Percentiles rank a stretch among this genome's conserved stretches.
phyloP scores from a whole-genome alignment of 2,888 invertebrate species.

The Amphimallon solstitiale region DNA sequence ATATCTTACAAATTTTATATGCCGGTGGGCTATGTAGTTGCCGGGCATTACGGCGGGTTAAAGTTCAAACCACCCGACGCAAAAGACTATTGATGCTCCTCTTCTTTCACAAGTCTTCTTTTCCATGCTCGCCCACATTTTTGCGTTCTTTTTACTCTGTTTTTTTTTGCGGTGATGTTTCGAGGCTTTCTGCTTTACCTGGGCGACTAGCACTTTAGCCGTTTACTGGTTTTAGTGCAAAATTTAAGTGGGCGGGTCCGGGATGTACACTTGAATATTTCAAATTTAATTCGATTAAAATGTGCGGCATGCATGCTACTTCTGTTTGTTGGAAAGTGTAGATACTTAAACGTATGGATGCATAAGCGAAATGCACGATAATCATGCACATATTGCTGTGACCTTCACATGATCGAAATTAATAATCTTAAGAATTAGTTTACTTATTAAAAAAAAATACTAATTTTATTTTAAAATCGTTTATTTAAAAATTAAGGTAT shows the following conservation, averaged over 20 bases:
- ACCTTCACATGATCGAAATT: too few species aligned
- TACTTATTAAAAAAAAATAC: too few species aligned
- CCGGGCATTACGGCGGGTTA: slow-evolving; percentile 18
- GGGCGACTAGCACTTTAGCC: not conserved
- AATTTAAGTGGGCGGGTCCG: slow-evolving; percentile 19
- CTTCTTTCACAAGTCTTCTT: not conserved
- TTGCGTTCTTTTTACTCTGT: not conserved
- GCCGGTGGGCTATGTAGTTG: slow-evolving; percentile 26
- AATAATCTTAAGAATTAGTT: too few species aligned
- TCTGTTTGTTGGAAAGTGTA: too few species aligned
- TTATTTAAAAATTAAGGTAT: too few species aligned
- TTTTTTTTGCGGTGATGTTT: slow-evolving; percentile 3
- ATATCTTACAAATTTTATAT: slow-evolving; percentile 42
- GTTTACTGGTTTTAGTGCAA: slow-evolving; percentile 1
- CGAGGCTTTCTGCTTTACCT: slow-evolving; percentile 8
- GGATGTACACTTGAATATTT: slow-evolving; percentile 27
- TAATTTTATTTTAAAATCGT: too few species aligned
- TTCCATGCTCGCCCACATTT: too few species aligned
- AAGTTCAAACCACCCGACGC: slow-evolving; percentile 10
- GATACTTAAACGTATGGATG: too few species aligned
- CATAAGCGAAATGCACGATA: too few species aligned
- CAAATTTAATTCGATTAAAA: slow-evolving; percentile 31
- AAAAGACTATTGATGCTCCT: too few species aligned
- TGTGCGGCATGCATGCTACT: not conserved
- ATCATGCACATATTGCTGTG: too few species aligned